These are phyloP conservation scores for Amphipyra berbera DNA, from an alignment of 2,888 invertebrate genomes.

Conservation along the genomic window DNA sequence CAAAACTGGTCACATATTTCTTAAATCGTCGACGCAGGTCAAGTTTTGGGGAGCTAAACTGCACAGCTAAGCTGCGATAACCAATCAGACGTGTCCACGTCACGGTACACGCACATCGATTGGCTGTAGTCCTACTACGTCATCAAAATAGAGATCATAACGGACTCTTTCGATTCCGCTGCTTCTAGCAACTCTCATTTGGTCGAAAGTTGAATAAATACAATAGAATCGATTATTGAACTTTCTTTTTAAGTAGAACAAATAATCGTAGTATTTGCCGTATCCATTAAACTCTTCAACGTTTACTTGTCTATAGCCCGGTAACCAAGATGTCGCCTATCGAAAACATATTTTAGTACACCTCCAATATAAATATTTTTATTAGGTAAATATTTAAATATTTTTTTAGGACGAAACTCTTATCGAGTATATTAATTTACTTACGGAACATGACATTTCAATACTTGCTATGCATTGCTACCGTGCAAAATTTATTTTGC, in stretches of 20 bases:
- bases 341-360: constrained; percentile 7
- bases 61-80: background rate
- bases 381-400: constrained; percentile 42
- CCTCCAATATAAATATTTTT: constrained; percentile 52
- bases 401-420: background rate
- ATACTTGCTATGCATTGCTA: background rate
- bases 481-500: constrained; percentile 5
- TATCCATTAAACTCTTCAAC: constrained; percentile 9
- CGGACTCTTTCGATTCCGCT: constrained; percentile 9
- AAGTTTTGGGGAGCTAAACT: background rate
- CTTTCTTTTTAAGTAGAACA: constrained; percentile 39
- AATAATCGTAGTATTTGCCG: constrained; percentile 4
- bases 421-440: background rate
- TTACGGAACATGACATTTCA: too few relatives aligned
- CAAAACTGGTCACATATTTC: background rate
- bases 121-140: background rate
- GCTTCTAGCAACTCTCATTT: constrained; percentile 5
- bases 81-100: constrained; percentile 11
- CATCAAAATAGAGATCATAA: constrained; percentile 8
- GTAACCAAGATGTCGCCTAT: constrained; percentile 1
- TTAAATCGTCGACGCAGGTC: background rate
- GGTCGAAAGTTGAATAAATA: constrained; percentile 37
- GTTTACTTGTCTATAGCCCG: background rate
- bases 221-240: constrained; percentile 37
- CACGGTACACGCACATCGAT: constrained; percentile 1